phyloP scores from a whole-genome alignment of 2,797 vertebrate genomes.

The Poecilia velifera region DNA sequence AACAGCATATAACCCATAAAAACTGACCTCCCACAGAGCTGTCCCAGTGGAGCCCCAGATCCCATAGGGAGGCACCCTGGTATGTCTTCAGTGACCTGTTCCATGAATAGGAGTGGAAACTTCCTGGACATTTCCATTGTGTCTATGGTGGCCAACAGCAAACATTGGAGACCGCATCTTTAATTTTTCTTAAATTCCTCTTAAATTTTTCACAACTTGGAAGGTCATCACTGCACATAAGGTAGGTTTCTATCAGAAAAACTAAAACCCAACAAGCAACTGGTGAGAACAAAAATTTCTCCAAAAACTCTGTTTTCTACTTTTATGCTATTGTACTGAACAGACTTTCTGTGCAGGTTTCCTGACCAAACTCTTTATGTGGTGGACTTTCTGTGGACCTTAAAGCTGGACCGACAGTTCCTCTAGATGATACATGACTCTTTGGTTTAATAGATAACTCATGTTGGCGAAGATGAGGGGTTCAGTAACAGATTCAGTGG shows the following conservation, averaged over 20 bases:
- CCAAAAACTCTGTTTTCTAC: background rate
- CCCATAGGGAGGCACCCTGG: conserved; percentile 67
- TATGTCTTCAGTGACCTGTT: conserved; percentile 63
- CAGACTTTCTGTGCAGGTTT: conserved; percentile 2
- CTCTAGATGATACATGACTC: conserved; percentile 23
- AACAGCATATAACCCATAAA: conserved; percentile 43
- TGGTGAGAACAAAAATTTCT: background rate
- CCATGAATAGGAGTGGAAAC: conserved; percentile 55
- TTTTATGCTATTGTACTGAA: background rate
- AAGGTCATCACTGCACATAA: background rate
- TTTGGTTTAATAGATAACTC: conserved; percentile 39
- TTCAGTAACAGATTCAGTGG: conserved; percentile 45
- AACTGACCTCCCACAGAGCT: conserved; percentile 47
- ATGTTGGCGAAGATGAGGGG: conserved; percentile 43
- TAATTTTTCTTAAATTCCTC: conserved; percentile 7
- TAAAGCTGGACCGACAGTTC: conserved; percentile 25
- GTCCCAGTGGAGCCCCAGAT: conserved; percentile 61
- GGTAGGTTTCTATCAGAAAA: background rate
- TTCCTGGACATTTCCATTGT: conserved; percentile 25
- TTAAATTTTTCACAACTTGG: background rate
- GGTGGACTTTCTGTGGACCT: background rate
- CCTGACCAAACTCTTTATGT: background rate
- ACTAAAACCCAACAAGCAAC: background rate
- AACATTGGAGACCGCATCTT: conserved; percentile 6
- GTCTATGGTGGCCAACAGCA: conserved; percentile 23